Conservation (phyloP, 2,113 vertebrate species). For the Petrocephalus zakoni region DNA sequence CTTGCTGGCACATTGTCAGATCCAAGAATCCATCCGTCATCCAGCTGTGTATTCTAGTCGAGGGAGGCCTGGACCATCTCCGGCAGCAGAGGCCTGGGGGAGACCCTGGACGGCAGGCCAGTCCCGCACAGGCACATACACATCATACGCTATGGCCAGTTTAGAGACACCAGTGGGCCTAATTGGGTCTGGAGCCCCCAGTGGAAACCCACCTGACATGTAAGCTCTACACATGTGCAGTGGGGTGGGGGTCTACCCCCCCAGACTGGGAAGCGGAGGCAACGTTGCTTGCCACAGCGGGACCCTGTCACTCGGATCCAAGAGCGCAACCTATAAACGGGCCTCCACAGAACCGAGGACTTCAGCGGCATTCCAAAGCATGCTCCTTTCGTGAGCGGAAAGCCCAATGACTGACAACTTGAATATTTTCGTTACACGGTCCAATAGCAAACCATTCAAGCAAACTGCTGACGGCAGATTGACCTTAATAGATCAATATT, state of each 20-base stretch:
- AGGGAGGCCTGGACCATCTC: not conserved
- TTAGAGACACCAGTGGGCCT: not conserved
- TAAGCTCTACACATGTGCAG: not conserved
- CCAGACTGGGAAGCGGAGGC: not conserved
- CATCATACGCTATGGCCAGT: not conserved
- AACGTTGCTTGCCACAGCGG: not conserved
- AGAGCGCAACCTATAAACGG: not conserved
- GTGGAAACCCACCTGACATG: not conserved
- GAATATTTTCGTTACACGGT: not conserved
- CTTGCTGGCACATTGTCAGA: not conserved
- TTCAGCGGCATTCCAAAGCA: not conserved
- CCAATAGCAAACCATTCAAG: not conserved
- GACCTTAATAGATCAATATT: slow-evolving; percentile 5
- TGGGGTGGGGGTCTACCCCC: not conserved
- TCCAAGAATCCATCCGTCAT: not conserved
- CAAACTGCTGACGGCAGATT: not conserved
- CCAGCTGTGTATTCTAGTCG: not conserved
- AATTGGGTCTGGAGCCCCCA: not conserved
- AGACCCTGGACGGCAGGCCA: not conserved
- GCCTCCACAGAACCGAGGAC: not conserved
- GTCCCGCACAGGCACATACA: not conserved
- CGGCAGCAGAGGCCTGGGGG: not conserved
- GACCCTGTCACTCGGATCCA: not conserved
- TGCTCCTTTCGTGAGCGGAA: not conserved
- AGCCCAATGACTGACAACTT: not conserved